Conservation (phyloP, 1,140 invertebrate species). For the Orchestia grillus region DNA sequence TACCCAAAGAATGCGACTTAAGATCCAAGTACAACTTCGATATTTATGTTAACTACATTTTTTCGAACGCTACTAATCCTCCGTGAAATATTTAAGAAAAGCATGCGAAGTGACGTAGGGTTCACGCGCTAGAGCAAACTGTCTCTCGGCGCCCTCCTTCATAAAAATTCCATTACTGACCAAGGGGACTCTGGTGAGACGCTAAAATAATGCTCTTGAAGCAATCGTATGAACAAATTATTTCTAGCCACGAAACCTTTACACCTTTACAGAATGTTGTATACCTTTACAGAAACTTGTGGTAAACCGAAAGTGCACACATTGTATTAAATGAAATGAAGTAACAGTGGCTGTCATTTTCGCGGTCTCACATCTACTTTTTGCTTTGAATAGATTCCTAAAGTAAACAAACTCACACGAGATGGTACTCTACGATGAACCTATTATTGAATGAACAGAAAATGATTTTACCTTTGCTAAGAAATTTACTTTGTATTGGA, state of each 20-base stretch:
- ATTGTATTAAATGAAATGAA: no score
- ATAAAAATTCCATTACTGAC: neutral
- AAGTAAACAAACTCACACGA: no score
- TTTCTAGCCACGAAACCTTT: neutral
- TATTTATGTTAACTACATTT: neutral
- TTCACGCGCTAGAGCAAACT: neutral
- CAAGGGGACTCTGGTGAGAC: neutral
- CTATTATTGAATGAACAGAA: no score
- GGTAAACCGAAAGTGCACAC: no score
- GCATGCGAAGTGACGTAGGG: neutral
- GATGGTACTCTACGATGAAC: no score
- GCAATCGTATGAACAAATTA: neutral
- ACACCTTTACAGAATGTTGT: neutral
- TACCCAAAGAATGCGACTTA: neutral
- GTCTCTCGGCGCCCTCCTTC: no score
- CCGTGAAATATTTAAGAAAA: neutral
- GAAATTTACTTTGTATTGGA: no score
- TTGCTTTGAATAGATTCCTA: no score
- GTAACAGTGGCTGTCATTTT: no score
- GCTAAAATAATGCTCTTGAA: neutral
- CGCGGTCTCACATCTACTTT: no score
- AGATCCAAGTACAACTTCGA: neutral
- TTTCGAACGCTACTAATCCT: neutral
- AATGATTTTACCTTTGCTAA: no score
- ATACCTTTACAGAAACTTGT: neutral